Evolutionary conservation across 1,140 invertebrate genomes (phyloP).

Genomic region (Teleopsis dalmanni): DNA sequence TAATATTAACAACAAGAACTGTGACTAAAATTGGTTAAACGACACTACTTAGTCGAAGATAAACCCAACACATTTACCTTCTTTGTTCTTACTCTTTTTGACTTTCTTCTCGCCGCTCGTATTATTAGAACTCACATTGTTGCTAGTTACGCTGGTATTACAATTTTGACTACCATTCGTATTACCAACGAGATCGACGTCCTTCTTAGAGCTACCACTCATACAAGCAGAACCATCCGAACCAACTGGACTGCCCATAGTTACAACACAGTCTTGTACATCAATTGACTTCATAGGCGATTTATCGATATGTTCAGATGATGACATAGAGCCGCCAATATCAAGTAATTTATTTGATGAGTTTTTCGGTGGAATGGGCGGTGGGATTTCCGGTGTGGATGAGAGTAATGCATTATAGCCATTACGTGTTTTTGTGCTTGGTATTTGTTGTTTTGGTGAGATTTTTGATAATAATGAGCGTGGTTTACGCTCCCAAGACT

Average conservation of each 20-base stretch:
- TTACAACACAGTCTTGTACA: conserved; percentile 16
- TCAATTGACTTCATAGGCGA: conserved; percentile 26
- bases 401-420: conserved; percentile 40
- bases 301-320: conserved; percentile 38
- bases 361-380: conserved; percentile 29
- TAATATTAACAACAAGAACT: conserved; percentile 12
- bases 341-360: conserved; percentile 24
- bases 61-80: conserved; percentile 43
- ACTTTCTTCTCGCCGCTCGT: conserved; percentile 43
- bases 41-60: conserved; percentile 32
- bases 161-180: not conserved
- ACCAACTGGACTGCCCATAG: conserved; percentile 15
- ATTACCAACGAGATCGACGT: conserved; percentile 1
- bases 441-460: conserved; percentile 37
- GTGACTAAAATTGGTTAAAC: conserved; percentile 29
- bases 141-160: not conserved
- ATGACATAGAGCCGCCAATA: conserved; percentile 26
- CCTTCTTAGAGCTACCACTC: conserved; percentile 12
- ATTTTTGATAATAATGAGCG: conserved; percentile 38
- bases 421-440: conserved; percentile 40
- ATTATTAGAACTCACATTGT: conserved; percentile 22
- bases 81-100: conserved; percentile 44
- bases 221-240: conserved; percentile 16
- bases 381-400: conserved; percentile 33
- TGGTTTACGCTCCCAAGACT: conserved; percentile 39